phyloP scores from a whole-genome alignment of 37 sponge, comb jelly and placozoan genomes.

The Cliona cf. orientalis region DNA sequence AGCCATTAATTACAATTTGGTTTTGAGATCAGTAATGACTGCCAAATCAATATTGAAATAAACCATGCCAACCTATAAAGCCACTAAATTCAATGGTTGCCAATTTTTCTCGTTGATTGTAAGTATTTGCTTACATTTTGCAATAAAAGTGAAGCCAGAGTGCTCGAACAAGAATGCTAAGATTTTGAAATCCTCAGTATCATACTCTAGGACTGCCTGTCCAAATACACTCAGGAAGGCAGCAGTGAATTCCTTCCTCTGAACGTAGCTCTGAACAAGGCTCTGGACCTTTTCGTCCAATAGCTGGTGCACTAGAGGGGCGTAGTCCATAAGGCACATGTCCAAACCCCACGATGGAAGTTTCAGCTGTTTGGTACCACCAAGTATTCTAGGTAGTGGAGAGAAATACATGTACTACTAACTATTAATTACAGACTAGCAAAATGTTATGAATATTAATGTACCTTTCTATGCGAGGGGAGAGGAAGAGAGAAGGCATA shows the following conservation, averaged over 20 bases:
- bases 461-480: slow-evolving; percentile 61
- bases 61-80: too few relatives aligned
- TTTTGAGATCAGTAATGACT: too few relatives aligned
- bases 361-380: slow-evolving; percentile 25
- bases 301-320: slow-evolving; percentile 51
- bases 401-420: background rate
- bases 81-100: too few relatives aligned
- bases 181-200: slow-evolving; percentile 72
- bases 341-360: slow-evolving; percentile 75
- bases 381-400: slow-evolving; percentile 34
- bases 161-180: slow-evolving; percentile 72
- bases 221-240: slow-evolving; percentile 67
- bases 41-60: too few relatives aligned
- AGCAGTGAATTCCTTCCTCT: slow-evolving; percentile 69
- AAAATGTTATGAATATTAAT: too few relatives aligned
- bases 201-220: slow-evolving; percentile 76
- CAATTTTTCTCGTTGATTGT: too few relatives aligned
- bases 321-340: slow-evolving; percentile 82
- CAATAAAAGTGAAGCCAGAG: slow-evolving; percentile 67
- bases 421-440: background rate
- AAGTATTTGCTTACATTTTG: slow-evolving; percentile 64
- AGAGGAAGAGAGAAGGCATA: slow-evolving; percentile 37
- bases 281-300: slow-evolving; percentile 61
- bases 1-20: too few relatives aligned
- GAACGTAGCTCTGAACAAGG: slow-evolving; percentile 52